Evolutionary conservation across 2,888 invertebrate species (phyloP).

Genomic region (Carterocephalus palaemon): DNA sequence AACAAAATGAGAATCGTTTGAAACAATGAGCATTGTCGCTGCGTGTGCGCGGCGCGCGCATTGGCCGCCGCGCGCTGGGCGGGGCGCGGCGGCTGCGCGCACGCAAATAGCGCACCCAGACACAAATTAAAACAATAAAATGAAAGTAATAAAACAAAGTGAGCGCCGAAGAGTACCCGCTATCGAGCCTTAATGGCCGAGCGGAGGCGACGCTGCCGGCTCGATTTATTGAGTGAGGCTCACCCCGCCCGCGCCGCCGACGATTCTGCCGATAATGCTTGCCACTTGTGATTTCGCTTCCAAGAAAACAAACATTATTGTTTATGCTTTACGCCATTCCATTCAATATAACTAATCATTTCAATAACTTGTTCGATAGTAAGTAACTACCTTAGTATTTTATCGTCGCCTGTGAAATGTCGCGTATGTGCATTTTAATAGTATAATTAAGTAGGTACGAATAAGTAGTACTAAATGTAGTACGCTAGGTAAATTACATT

Average conservation of each 20-base stretch:
- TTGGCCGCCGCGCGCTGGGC: slow-evolving; percentile 57
- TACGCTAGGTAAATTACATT: too few species aligned
- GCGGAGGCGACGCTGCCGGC: slow-evolving; percentile 59
- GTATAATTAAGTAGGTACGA: too few species aligned
- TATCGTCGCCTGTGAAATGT: too few species aligned
- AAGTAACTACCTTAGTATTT: too few species aligned
- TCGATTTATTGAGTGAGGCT: slow-evolving; percentile 62
- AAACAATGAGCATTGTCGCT: slow-evolving; percentile 76
- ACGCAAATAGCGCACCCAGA: slow-evolving; percentile 77
- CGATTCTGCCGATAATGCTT: slow-evolving; percentile 16
- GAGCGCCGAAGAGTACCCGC: slow-evolving; percentile 65
- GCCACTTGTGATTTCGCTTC: slow-evolving; percentile 18
- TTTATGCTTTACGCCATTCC: too few species aligned
- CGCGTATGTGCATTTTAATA: too few species aligned
- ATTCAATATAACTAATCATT: too few species aligned
- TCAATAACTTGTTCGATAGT: too few species aligned
- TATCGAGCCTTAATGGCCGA: slow-evolving; percentile 74
- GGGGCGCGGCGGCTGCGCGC: slow-evolving; percentile 74
- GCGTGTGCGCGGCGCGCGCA: slow-evolving; percentile 51
- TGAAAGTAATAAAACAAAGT: slow-evolving; percentile 77
- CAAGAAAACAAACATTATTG: slow-evolving; percentile 9
- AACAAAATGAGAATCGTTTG: slow-evolving; percentile 70
- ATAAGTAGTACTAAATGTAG: too few species aligned
- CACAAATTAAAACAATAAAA: slow-evolving; percentile 79
- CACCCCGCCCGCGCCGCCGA: slow-evolving; percentile 32